phyloP scores from a whole-genome alignment of 2,888 invertebrate species.

The Yponomeuta malinellus region DNA sequence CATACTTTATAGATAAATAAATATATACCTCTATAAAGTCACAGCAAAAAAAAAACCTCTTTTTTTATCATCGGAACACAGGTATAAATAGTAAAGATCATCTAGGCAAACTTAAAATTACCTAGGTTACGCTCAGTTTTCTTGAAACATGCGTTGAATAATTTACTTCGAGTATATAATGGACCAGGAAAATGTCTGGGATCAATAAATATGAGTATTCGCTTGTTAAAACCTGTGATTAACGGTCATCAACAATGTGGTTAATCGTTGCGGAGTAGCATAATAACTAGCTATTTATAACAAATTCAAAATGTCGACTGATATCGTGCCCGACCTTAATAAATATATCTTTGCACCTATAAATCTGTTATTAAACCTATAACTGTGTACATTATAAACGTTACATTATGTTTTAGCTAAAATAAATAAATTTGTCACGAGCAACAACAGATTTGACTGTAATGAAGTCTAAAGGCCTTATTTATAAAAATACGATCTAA shows the following conservation, averaged over 20 bases:
- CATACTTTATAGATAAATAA: no score
- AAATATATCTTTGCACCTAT: slow-evolving; percentile 4
- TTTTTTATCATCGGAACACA: no score
- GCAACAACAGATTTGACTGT: no score
- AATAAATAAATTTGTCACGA: no score
- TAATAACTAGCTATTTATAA: slow-evolving; percentile 35
- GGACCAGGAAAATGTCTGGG: slow-evolving; percentile 25
- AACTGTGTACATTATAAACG: background rate
- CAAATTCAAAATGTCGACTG: slow-evolving; percentile 26
- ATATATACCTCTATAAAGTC: no score
- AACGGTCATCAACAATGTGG: slow-evolving; percentile 35
- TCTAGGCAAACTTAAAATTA: background rate
- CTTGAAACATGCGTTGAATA: slow-evolving; percentile 16
- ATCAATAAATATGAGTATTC: slow-evolving; percentile 24
- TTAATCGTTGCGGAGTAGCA: slow-evolving; percentile 27
- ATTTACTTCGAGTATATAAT: slow-evolving; percentile 11
- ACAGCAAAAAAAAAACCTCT: no score
- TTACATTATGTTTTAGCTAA: no score
- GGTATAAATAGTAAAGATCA: background rate
- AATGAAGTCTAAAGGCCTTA: no score
- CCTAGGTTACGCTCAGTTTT: background rate
- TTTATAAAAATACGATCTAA: no score
- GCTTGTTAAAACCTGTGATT: slow-evolving; percentile 36
- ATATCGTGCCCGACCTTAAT: background rate
- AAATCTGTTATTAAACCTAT: background rate